These are phyloP conservation scores for Kuschelorhynchus macadamiae DNA, from an alignment of 2,888 invertebrate genomes.

Conservation along the genomic window DNA sequence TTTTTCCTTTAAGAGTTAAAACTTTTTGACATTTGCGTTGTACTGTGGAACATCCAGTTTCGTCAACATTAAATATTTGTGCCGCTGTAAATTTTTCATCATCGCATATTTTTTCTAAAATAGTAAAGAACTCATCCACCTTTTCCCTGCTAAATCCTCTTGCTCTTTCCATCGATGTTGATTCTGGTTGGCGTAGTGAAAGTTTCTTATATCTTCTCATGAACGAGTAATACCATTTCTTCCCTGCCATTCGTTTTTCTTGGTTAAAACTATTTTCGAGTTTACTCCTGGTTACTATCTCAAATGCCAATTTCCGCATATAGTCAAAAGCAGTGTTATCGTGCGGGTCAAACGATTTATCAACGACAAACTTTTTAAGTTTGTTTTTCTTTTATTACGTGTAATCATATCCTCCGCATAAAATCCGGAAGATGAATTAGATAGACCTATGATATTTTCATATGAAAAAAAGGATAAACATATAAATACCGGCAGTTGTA, in stretches of 20 bases:
- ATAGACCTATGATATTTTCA: too few relatives aligned
- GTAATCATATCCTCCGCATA: too few relatives aligned
- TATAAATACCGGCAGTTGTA: too few relatives aligned
- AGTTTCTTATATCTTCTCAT: constrained; percentile 17
- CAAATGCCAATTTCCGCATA: constrained; percentile 15
- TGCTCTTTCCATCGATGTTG: constrained; percentile 35
- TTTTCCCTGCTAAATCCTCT: constrained; percentile 36
- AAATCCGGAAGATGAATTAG: too few relatives aligned
- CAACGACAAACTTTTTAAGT: too few relatives aligned
- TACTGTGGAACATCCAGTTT: too few relatives aligned
- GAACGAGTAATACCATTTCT: constrained; percentile 12
- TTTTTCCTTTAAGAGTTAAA: constrained; percentile 50
- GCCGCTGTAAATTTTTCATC: not conserved
- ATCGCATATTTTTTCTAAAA: constrained; percentile 18
- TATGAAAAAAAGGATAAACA: too few relatives aligned
- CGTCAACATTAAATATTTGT: too few relatives aligned
- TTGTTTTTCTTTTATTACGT: too few relatives aligned
- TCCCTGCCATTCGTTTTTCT: constrained; percentile 5
- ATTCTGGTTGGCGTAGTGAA: constrained; percentile 27
- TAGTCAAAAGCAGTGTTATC: too few relatives aligned
- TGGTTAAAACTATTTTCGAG: constrained; percentile 18
- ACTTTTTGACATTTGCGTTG: too few relatives aligned
- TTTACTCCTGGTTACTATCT: not conserved
- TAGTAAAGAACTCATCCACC: not conserved
- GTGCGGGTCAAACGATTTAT: too few relatives aligned